phyloP scores from a whole-genome alignment of 2,888 invertebrate genomes.

The Dastarcus helophoroides region DNA sequence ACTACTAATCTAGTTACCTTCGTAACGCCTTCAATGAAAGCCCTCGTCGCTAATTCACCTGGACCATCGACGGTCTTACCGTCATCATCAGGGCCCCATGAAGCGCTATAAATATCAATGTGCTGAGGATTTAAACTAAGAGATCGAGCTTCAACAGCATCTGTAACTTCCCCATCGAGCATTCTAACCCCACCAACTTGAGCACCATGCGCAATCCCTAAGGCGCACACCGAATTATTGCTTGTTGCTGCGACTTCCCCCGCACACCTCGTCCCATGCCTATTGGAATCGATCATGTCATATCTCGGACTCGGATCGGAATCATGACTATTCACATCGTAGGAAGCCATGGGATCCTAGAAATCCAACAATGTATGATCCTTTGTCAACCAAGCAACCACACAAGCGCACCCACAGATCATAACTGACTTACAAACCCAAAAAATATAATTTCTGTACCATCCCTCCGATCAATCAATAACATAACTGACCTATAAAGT shows the following conservation, averaged over 20 bases:
- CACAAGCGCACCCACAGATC: too few relatives aligned
- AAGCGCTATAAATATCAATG: slow-evolving; percentile 96
- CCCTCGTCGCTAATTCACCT: slow-evolving; percentile 85
- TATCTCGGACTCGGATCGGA: slow-evolving; percentile 95
- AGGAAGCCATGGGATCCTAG: slow-evolving; percentile 89
- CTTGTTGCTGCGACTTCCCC: slow-evolving; percentile 97
- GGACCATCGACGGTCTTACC: slow-evolving; percentile 98
- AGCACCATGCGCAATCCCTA: slow-evolving; percentile 92
- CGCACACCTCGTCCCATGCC: slow-evolving; percentile 90
- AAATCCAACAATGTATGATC: background rate
- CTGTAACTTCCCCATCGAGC: slow-evolving; percentile 97
- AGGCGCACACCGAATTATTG: slow-evolving; percentile 91
- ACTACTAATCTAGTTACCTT: slow-evolving; percentile 46
- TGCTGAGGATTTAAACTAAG: slow-evolving; percentile 90
- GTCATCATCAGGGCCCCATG: slow-evolving; percentile 98
- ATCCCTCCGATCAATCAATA: too few relatives aligned
- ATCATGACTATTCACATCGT: slow-evolving; percentile 94
- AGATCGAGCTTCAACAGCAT: slow-evolving; percentile 94
- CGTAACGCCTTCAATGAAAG: slow-evolving; percentile 91
- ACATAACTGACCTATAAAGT: too few relatives aligned
- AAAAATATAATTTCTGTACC: too few relatives aligned
- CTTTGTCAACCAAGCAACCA: slow-evolving; percentile 2
- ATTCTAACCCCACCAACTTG: slow-evolving; percentile 89
- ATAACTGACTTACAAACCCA: too few relatives aligned
- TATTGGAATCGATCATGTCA: slow-evolving; percentile 92